phyloP scores from a whole-genome alignment of 2,113 vertebrate genomes.

The Hirundichthys speculiger region DNA sequence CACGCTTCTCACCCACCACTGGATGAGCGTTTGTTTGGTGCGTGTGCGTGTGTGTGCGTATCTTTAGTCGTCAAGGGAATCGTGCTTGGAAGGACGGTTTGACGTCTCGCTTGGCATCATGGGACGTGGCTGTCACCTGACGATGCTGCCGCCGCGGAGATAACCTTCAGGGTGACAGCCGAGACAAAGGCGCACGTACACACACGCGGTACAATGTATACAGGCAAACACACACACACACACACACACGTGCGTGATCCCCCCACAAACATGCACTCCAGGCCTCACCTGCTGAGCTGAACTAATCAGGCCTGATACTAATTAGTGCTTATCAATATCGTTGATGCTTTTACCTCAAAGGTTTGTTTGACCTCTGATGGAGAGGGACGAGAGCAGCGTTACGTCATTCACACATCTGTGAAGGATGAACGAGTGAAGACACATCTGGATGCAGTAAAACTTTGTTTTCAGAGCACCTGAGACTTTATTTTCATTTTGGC shows the following conservation, averaged over 20 bases:
- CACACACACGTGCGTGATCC: conserved; percentile 46
- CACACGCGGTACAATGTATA: conserved; percentile 32
- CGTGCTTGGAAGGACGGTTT: conserved; percentile 94
- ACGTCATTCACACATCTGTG: too few species aligned
- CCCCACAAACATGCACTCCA: conserved; percentile 46
- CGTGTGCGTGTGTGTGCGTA: conserved; percentile 25
- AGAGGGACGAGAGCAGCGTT: too few species aligned
- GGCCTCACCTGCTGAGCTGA: conserved; percentile 60
- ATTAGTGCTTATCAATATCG: conserved; percentile 70
- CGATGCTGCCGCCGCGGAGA: conserved; percentile 90
- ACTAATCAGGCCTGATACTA: conserved; percentile 69
- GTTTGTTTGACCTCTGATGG: too few species aligned
- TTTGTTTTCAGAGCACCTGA: too few species aligned
- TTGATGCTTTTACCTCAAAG: too few species aligned
- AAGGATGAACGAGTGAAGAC: too few species aligned
- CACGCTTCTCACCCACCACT: conserved; percentile 31
- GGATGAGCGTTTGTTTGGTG: conserved; percentile 40
- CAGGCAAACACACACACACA: conserved; percentile 30
- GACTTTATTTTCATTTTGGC: too few species aligned
- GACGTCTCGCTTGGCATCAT: conserved; percentile 95
- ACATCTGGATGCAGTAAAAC: too few species aligned
- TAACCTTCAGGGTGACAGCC: conserved; percentile 97
- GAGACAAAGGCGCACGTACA: conserved; percentile 85
- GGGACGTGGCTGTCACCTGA: conserved; percentile 99
- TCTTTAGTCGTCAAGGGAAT: conserved; percentile 86